A percentile compares a stretch with the other conserved stretches of the same genome.
phyloP scores from a whole-genome alignment of 2,888 invertebrate species.

The Megamerina dolium region DNA sequence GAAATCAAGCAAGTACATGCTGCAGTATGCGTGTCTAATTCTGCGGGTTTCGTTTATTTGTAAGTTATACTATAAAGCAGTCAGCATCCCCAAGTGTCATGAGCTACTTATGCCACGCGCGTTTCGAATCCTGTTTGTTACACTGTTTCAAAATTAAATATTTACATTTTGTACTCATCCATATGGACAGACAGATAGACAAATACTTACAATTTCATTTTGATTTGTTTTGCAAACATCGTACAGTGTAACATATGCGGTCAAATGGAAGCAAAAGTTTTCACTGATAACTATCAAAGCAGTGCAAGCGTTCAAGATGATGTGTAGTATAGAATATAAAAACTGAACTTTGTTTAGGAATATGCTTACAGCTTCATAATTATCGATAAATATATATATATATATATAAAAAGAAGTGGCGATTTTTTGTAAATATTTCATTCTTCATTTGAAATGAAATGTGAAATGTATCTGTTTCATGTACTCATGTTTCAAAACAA shows the following conservation, averaged over 20 bases:
- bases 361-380: too few relatives aligned
- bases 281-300: too few relatives aligned
- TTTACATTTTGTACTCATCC: constrained; percentile 26
- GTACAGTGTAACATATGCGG: background rate
- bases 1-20: too few relatives aligned
- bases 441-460: too few relatives aligned
- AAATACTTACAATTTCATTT: constrained; percentile 10
- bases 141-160: constrained; percentile 41
- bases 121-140: constrained; percentile 35
- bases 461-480: too few relatives aligned
- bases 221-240: constrained; percentile 4
- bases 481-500: too few relatives aligned
- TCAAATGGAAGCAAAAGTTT: background rate
- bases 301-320: too few relatives aligned
- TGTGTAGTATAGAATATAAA: too few relatives aligned
- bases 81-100: background rate
- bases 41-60: constrained; percentile 37
- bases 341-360: too few relatives aligned
- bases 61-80: background rate
- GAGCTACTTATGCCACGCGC: background rate
- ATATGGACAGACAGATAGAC: background rate
- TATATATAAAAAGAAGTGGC: too few relatives aligned
- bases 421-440: background rate
- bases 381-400: too few relatives aligned
- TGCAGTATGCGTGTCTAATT: constrained; percentile 34